Conservation (phyloP, 2,888 invertebrate genomes). For the Megamerina dolium region DNA sequence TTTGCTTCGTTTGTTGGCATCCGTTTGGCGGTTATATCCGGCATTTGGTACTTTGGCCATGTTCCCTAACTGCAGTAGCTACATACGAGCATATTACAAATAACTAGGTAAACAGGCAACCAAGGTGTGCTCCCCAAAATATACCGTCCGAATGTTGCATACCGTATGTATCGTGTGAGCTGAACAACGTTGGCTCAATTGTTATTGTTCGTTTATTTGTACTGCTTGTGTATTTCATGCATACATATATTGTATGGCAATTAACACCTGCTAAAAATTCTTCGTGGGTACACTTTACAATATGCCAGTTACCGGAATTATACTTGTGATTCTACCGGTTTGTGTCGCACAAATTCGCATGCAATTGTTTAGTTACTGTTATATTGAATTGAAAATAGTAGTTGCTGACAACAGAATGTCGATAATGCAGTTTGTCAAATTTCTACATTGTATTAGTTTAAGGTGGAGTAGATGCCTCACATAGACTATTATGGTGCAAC, state of each 20-base stretch:
- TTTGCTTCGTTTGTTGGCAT: conserved; percentile 48
- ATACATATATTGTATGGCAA: conserved; percentile 17
- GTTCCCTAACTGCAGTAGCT: conserved; percentile 7
- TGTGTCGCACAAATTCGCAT: conserved; percentile 12
- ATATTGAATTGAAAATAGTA: background rate
- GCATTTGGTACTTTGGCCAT: conserved; percentile 29
- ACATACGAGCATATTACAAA: background rate
- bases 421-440: no score
- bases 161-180: no score
- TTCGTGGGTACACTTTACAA: conserved; percentile 18
- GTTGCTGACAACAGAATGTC: no score
- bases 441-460: no score
- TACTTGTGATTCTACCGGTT: conserved; percentile 23
- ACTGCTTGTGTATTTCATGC: conserved; percentile 6
- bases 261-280: conserved; percentile 24
- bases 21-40: conserved; percentile 47
- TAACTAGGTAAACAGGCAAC: background rate
- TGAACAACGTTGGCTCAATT: no score
- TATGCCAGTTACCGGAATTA: conserved; percentile 27
- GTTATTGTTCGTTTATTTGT: conserved; percentile 19
- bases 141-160: no score
- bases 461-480: no score
- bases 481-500: no score
- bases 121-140: no score
- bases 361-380: background rate